Conservation (phyloP, 2,113 vertebrate genomes). For the Amia ocellicauda region DNA sequence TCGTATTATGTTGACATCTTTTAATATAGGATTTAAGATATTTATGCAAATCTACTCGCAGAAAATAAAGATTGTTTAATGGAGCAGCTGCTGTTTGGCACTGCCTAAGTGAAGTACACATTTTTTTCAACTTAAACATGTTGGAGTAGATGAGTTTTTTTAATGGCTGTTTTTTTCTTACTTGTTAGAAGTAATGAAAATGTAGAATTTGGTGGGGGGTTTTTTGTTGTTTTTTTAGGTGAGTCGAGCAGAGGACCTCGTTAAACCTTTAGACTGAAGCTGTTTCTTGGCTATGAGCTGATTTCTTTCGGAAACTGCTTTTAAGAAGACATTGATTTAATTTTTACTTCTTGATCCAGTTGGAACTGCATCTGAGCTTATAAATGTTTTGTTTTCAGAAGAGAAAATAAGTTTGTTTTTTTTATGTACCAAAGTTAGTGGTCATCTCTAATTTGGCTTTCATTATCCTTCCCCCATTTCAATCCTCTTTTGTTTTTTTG, state of each 20-base stretch:
- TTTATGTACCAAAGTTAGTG: slow-evolving; percentile 65
- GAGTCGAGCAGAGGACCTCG: not conserved
- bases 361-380: not conserved
- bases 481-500: slow-evolving; percentile 42
- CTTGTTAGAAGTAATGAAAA: slow-evolving; percentile 9
- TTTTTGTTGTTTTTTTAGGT: no score
- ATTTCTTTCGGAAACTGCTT: not conserved
- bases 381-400: slow-evolving; percentile 7
- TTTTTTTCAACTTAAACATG: no score
- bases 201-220: not conserved
- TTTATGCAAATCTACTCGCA: not conserved
- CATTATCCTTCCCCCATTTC: slow-evolving; percentile 43
- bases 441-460: slow-evolving; percentile 50
- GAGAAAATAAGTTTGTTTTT: slow-evolving; percentile 34
- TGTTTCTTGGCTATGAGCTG: not conserved
- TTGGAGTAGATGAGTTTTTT: no score
- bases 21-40: slow-evolving; percentile 6
- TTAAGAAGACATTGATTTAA: not conserved
- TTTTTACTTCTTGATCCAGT: no score
- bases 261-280: not conserved
- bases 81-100: slow-evolving; percentile 14
- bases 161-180: no score
- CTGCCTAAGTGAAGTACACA: slow-evolving; percentile 5
- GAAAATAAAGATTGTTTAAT: slow-evolving; percentile 36
- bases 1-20: slow-evolving; percentile 1